A percentile compares a stretch with the other conserved stretches of the same genome.
These are phyloP conservation scores for Mormyrus lacerda DNA, from an alignment of 2,113 vertebrate genomes.

Conservation along the genomic window DNA sequence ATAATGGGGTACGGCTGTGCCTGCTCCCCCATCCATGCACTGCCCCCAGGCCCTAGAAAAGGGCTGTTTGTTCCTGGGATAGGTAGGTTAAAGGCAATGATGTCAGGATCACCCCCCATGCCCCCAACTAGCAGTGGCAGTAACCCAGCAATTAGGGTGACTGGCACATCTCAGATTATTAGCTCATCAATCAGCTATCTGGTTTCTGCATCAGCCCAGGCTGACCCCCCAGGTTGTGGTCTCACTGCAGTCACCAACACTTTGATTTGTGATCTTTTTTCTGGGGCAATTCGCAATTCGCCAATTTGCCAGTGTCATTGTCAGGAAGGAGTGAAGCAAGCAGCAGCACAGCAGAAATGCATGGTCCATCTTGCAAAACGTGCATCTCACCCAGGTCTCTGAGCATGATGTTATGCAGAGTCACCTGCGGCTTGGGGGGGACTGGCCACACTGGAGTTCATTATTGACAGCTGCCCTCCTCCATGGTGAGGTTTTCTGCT, in stretches of 20 bases:
- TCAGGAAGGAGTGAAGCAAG: neutral
- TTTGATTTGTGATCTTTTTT: constrained; percentile 23
- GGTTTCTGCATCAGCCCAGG: neutral
- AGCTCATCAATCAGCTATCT: constrained; percentile 37
- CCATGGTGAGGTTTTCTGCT: constrained; percentile 54
- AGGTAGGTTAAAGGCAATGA: constrained; percentile 26
- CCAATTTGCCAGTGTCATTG: neutral
- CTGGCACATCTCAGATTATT: constrained; percentile 32
- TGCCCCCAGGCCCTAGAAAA: neutral
- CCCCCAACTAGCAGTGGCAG: constrained; percentile 33
- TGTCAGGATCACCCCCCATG: constrained; percentile 10
- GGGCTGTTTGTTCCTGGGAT: constrained; percentile 44
- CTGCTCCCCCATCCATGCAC: neutral
- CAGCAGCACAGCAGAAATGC: neutral
- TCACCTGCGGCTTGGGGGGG: constrained; percentile 25
- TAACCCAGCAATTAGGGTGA: constrained; percentile 35
- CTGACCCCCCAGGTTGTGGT: neutral
- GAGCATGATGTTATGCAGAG: neutral
- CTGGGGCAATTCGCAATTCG: too few species aligned
- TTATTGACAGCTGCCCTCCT: constrained; percentile 59
- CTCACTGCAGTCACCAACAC: constrained; percentile 17
- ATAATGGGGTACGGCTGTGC: neutral
- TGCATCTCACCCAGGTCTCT: neutral
- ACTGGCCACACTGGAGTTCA: constrained; percentile 47
- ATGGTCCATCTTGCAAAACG: neutral